Evolutionary conservation across 2,888 invertebrate genomes (phyloP).

Genomic region (Tachina grossa): DNA sequence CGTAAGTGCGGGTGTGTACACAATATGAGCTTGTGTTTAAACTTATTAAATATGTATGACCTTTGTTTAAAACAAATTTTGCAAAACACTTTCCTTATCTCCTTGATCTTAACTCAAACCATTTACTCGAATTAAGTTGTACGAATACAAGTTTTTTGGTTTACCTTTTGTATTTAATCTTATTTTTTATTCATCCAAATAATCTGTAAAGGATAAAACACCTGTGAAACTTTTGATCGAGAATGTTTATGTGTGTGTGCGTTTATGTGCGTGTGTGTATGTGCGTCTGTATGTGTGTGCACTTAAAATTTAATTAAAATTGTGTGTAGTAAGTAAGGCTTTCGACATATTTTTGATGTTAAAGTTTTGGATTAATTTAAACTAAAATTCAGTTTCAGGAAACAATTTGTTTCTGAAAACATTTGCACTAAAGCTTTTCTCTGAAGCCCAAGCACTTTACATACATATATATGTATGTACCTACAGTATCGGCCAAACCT

Average conservation of each 20-base stretch:
- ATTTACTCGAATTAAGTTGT: conserved; percentile 17
- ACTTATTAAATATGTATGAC: conserved; percentile 60
- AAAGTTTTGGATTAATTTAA: conserved; percentile 21
- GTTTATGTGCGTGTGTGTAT: not conserved
- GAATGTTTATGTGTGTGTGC: not conserved
- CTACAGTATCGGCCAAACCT: too few species aligned
- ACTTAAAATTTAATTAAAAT: conserved; percentile 57
- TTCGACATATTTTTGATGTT: conserved; percentile 22
- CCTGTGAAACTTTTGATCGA: not conserved
- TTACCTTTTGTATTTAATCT: conserved; percentile 47
- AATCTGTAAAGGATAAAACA: conserved; percentile 23
- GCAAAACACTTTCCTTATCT: conserved; percentile 9
- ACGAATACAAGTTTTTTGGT: conserved; percentile 21
- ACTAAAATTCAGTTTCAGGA: not conserved
- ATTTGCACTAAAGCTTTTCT: not conserved
- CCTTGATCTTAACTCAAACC: not conserved
- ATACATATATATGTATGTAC: too few species aligned
- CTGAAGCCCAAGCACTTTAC: not conserved
- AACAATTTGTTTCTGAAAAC: conserved; percentile 20
- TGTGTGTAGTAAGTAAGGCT: conserved; percentile 16
- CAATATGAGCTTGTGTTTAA: conserved; percentile 35
- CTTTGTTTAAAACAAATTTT: conserved; percentile 39
- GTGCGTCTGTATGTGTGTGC: not conserved
- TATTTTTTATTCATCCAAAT: conserved; percentile 38
- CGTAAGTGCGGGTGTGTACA: not conserved